A percentile compares a stretch with the other conserved stretches of the same genome.
These are phyloP conservation scores for Leptopilina drosophilae DNA, from an alignment of 2,888 invertebrate species.

Conservation along the genomic window DNA sequence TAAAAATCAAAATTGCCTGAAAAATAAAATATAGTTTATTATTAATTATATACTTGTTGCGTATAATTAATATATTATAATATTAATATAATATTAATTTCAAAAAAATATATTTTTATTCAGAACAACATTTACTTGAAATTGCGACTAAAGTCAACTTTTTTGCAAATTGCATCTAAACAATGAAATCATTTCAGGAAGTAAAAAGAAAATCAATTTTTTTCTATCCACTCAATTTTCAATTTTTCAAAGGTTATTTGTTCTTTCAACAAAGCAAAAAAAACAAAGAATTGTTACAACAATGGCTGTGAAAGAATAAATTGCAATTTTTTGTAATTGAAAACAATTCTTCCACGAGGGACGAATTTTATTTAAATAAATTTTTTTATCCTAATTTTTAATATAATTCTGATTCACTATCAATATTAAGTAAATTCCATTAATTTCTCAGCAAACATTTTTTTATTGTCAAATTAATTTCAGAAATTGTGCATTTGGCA, in stretches of 20 bases:
- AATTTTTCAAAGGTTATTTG: background rate
- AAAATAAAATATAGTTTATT: no score
- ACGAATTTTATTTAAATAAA: background rate
- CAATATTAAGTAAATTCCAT: no score
- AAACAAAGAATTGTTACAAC: background rate
- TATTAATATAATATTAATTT: no score
- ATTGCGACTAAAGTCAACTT: background rate
- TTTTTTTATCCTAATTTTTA: no score
- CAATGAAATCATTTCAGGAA: slow-evolving; percentile 13
- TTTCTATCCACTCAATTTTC: background rate
- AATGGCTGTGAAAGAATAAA: slow-evolving; percentile 27
- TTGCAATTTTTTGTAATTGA: slow-evolving; percentile 3
- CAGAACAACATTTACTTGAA: no score
- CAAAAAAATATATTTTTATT: no score
- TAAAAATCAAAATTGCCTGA: no score
- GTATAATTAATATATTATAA: no score
- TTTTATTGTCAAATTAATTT: background rate
- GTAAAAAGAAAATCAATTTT: background rate
- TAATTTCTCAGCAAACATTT: background rate
- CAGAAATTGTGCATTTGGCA: no score
- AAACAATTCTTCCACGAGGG: background rate
- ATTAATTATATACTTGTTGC: no score
- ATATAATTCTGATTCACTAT: no score
- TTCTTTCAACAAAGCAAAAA: slow-evolving; percentile 6
- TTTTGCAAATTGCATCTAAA: background rate